Evolutionary conservation across 2,888 invertebrate genomes (phyloP).

Genomic region (Pseudococcus longispinus): DNA sequence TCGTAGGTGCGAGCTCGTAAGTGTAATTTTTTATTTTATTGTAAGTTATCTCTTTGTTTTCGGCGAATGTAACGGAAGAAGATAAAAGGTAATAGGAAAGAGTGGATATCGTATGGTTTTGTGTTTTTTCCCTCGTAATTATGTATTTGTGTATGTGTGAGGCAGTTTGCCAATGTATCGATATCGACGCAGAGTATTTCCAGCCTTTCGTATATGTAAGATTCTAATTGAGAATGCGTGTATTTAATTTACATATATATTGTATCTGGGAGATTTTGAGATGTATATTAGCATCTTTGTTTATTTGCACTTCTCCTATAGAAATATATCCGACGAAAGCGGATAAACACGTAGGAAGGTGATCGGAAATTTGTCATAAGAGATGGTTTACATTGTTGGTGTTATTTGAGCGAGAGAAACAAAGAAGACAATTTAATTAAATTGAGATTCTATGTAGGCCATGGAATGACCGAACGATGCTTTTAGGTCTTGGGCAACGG

Average conservation of each 20-base stretch:
- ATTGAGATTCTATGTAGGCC: constrained; percentile 38
- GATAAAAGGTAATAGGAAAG: not conserved
- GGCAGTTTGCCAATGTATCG: constrained; percentile 13
- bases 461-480: not conserved
- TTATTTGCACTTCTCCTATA: not conserved
- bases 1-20: constrained; percentile 20
- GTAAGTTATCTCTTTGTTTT: not conserved
- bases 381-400: constrained; percentile 17
- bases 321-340: not conserved
- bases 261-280: constrained; percentile 1
- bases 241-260: constrained; percentile 44
- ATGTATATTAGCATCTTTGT: constrained; percentile 37
- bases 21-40: constrained; percentile 25
- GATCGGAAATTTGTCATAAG: constrained; percentile 39
- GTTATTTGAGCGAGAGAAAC: not conserved
- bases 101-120: not conserved
- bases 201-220: not conserved
- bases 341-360: constrained; percentile 24
- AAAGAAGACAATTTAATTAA: constrained; percentile 40
- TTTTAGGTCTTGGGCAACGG: not conserved
- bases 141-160: not conserved
- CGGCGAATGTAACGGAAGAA: not conserved
- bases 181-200: not conserved
- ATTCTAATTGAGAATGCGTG: constrained; percentile 37
- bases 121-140: no score